Conservation (phyloP, 2,888 invertebrate species). For the Pterostichus niger region DNA sequence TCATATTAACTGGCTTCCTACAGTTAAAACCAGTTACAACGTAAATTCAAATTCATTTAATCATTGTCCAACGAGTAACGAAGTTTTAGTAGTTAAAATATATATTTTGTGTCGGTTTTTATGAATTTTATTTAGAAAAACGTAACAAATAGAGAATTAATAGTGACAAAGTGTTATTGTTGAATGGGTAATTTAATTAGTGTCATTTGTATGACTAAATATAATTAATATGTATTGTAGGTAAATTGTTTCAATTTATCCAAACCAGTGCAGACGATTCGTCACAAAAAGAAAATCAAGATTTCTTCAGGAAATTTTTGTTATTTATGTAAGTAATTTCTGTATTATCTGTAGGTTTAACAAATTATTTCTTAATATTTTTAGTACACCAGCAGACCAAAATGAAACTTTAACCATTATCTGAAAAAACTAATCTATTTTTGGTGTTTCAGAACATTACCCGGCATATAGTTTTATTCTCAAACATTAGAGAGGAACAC, state of each 20-base stretch:
- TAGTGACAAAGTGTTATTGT: slow-evolving; percentile 72
- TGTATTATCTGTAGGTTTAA: not conserved
- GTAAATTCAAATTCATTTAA: slow-evolving; percentile 41
- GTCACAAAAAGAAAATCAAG: slow-evolving; percentile 72
- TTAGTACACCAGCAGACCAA: slow-evolving; percentile 23
- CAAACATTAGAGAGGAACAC: slow-evolving; percentile 8
- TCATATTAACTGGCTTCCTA: slow-evolving; percentile 17
- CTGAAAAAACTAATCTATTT: not conserved
- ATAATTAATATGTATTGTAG: slow-evolving; percentile 70
- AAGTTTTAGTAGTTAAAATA: not conserved
- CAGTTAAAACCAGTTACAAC: not conserved
- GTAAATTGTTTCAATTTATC: slow-evolving; percentile 74
- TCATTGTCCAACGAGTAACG: not conserved
- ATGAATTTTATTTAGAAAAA: slow-evolving; percentile 6
- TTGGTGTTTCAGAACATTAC: slow-evolving; percentile 55
- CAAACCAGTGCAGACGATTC: slow-evolving; percentile 69
- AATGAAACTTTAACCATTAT: slow-evolving; percentile 13
- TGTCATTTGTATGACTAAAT: slow-evolving; percentile 21
- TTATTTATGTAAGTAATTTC: slow-evolving; percentile 73
- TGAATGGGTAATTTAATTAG: slow-evolving; percentile 72
- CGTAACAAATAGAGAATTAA: slow-evolving; percentile 30
- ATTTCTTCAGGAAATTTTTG: slow-evolving; percentile 73
- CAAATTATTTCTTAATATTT: slow-evolving; percentile 33
- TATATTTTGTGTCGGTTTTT: slow-evolving; percentile 12
- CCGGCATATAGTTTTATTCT: slow-evolving; percentile 27